Evolutionary conservation across 2,113 vertebrate species (phyloP).

Genomic region (Felis chaus): DNA sequence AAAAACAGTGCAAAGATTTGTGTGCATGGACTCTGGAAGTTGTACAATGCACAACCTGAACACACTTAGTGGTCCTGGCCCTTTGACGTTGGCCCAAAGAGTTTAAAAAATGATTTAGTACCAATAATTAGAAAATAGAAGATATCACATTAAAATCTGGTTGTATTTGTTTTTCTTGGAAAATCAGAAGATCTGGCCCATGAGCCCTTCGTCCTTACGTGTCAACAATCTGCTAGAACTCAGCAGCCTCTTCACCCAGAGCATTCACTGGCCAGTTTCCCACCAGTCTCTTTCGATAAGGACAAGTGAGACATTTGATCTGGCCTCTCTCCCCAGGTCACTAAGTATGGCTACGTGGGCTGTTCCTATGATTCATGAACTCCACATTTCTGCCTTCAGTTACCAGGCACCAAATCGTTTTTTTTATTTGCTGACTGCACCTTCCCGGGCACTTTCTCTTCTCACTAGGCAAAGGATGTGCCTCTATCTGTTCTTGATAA

Average conservation of each 20-base stretch:
- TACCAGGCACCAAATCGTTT: neutral
- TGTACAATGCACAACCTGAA: neutral
- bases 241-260: neutral
- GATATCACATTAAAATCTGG: neutral
- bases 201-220: neutral
- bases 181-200: neutral
- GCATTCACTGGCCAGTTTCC: too few relatives aligned
- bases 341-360: fast-evolving
- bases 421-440: neutral
- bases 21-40: neutral
- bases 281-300: neutral
- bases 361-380: neutral
- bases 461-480: neutral
- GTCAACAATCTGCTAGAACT: too few relatives aligned
- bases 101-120: neutral
- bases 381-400: neutral
- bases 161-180: neutral
- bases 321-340: neutral
- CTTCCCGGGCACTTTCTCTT: neutral
- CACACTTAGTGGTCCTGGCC: neutral
- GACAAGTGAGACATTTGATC: neutral
- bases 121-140: neutral
- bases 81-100: neutral
- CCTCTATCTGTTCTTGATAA: neutral
- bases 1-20: neutral